phyloP scores from a whole-genome alignment of 2,113 vertebrate species.

The Bos indicus region DNA sequence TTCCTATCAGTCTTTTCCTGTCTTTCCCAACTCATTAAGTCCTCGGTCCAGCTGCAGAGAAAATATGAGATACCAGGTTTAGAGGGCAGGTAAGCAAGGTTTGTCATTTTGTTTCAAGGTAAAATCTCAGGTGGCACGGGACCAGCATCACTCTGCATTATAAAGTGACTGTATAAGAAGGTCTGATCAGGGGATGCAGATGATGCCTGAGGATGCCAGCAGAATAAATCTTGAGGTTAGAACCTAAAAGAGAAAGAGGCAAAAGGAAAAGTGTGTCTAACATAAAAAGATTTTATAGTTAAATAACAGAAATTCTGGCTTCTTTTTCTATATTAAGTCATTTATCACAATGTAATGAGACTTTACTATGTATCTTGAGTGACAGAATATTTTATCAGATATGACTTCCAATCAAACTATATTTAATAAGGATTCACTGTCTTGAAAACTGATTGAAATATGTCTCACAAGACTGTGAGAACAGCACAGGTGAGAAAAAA shows the following conservation, averaged over 20 bases:
- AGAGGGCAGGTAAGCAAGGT: neutral
- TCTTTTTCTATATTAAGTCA: conserved; percentile 38
- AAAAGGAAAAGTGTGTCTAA: neutral
- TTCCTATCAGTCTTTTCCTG: neutral
- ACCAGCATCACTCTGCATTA: neutral
- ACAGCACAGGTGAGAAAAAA: conserved; percentile 9
- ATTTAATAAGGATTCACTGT: conserved; percentile 35
- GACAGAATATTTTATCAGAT: conserved; percentile 26
- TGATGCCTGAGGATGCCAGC: neutral
- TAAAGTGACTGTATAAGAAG: neutral
- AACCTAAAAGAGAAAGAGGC: neutral
- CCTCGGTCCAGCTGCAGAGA: neutral
- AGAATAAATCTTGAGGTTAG: neutral
- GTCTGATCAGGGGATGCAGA: neutral
- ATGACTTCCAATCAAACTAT: conserved; percentile 18
- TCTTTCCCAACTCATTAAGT: neutral
- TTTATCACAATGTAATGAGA: conserved; percentile 13
- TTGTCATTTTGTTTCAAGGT: neutral
- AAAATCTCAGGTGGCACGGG: neutral
- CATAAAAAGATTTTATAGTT: neutral
- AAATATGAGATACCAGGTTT: neutral
- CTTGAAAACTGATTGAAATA: conserved; percentile 15
- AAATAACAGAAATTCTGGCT: conserved; percentile 29
- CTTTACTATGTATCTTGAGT: conserved; percentile 39
- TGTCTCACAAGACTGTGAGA: conserved; percentile 16